These are phyloP conservation scores for Mycetomoellerius zeteki DNA, from an alignment of 1,140 invertebrate species.

Conservation along the genomic window DNA sequence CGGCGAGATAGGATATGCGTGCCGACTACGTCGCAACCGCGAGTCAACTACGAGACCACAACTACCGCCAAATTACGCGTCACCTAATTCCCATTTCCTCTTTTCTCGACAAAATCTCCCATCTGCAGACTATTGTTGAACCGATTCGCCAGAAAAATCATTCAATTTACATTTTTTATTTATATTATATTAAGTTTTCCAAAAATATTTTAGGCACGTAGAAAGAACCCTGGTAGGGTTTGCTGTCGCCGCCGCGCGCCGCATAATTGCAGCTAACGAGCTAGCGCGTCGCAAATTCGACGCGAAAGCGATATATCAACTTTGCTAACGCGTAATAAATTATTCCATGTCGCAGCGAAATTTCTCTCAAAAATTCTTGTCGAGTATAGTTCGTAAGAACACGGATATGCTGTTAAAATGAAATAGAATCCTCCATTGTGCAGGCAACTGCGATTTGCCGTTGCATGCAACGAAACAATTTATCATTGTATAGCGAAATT, in stretches of 20 bases:
- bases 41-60: conserved; percentile 35
- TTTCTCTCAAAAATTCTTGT: neutral
- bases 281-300: neutral
- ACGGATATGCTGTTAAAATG: neutral
- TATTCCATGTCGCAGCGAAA: neutral
- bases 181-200: neutral
- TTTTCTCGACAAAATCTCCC: neutral
- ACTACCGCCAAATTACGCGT: conserved; percentile 8
- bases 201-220: neutral
- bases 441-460: no score
- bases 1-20: conserved; percentile 83
- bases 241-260: neutral
- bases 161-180: neutral
- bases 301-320: neutral
- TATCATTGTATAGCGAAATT: no score
- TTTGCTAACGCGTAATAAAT: neutral
- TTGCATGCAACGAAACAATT: no score
- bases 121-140: neutral
- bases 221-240: neutral
- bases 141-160: neutral
- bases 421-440: neutral
- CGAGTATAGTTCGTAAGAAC: neutral
- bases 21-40: conserved; percentile 65
- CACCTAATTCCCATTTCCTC: neutral
- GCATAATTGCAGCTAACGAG: neutral